phyloP scores from a whole-genome alignment of 2,888 invertebrate species.

The Luperina testacea region DNA sequence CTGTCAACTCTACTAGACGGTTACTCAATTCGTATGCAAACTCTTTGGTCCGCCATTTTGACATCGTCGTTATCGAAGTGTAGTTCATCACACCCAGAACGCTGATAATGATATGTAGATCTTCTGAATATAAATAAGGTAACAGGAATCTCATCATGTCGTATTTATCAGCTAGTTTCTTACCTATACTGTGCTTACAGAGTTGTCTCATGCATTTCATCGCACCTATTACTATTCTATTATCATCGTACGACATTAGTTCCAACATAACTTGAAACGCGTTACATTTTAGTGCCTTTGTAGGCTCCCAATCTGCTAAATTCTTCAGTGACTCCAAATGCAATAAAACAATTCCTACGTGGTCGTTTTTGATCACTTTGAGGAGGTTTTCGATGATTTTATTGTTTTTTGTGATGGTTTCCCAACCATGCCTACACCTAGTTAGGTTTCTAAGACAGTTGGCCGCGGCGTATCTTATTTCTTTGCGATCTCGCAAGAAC shows the following conservation, averaged over 20 bases:
- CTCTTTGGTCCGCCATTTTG: conserved; percentile 86
- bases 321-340: conserved; percentile 78
- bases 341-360: conserved; percentile 80
- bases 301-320: conserved; percentile 80
- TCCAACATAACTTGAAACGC: conserved; percentile 80
- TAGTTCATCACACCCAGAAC: conserved; percentile 78
- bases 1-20: conserved; percentile 72
- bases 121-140: conserved; percentile 65
- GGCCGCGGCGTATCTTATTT: conserved; percentile 84
- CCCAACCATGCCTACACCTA: conserved; percentile 72
- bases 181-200: conserved; percentile 82
- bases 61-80: conserved; percentile 80
- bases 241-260: conserved; percentile 73
- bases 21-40: conserved; percentile 72
- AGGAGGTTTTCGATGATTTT: conserved; percentile 79
- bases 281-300: conserved; percentile 74
- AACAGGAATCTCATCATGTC: conserved; percentile 77
- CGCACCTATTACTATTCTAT: conserved; percentile 73
- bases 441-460: conserved; percentile 77
- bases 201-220: conserved; percentile 84
- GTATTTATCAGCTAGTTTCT: conserved; percentile 79
- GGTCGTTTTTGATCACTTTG: conserved; percentile 82
- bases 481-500: conserved; percentile 80
- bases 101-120: conserved; percentile 75
- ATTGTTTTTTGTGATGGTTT: conserved; percentile 72